A percentile compares a stretch with the other conserved stretches of the same genome.
phyloP scores from a whole-genome alignment of 2,888 invertebrate species.

The Patella ulyssiponensis region DNA sequence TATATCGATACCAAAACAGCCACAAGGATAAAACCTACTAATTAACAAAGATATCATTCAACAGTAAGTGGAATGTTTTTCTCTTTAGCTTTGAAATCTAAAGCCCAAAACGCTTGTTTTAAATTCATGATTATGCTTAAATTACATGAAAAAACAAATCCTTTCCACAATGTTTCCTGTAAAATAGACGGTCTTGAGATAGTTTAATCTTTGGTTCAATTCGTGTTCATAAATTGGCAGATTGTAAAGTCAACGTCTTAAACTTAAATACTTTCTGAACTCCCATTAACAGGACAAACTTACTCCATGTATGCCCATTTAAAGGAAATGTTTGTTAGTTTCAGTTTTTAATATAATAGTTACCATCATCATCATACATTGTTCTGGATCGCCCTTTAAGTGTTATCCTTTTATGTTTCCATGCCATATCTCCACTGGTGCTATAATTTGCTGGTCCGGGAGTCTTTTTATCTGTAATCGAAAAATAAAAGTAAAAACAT shows the following conservation, averaged over 20 bases:
- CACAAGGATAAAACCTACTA: too few species aligned
- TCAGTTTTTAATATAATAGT: background rate
- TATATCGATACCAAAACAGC: too few species aligned
- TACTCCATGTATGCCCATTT: too few species aligned
- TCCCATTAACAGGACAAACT: too few species aligned
- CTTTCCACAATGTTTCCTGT: too few species aligned
- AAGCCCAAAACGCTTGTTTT: background rate
- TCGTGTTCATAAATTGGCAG: too few species aligned
- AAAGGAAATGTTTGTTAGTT: background rate
- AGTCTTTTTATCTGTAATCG: constrained; percentile 36
- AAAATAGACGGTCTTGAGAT: too few species aligned
- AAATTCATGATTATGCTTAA: background rate
- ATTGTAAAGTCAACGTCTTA: too few species aligned
- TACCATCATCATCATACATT: constrained; percentile 47
- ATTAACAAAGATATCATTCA: too few species aligned
- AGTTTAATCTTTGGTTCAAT: too few species aligned
- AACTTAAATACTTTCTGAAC: too few species aligned
- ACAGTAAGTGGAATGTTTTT: too few species aligned
- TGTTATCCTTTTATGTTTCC: constrained; percentile 38
- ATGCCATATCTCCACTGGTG: constrained; percentile 46
- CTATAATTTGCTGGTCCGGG: constrained; percentile 56
- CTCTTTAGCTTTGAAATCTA: background rate
- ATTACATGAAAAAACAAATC: background rate
- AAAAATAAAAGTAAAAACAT: background rate
- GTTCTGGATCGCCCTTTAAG: constrained; percentile 48